Base-by-base conservation (phyloP, 2,888 invertebrate species). In the Lomographa bimaculata region DNA sequence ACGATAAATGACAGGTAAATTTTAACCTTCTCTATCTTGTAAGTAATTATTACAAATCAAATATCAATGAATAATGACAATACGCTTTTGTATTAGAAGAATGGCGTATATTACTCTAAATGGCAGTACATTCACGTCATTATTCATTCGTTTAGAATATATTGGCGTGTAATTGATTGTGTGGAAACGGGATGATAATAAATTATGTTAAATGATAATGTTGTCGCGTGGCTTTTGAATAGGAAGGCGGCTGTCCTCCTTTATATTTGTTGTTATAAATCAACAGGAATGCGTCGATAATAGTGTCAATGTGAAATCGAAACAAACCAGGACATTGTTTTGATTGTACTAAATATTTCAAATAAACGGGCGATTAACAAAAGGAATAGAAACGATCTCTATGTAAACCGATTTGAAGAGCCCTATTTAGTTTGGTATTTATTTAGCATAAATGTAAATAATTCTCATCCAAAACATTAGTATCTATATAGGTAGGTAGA, bases 161-260 rank as follows among this genome's bases (percentile, higher is more conserved):
- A 79, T 79, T 71, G 71, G 74, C 66, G 74, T 81, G 75, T 79
- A 83, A 80, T 80, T 71, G 74, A 81, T 81, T 78, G 76, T 64
- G 68, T 65, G 59, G 70, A 73, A 74, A 64, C 56, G 62, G 59
- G 57, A 48, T 43, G 45, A 54, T 61, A 62, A 76, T 76, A 71
- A 71, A 79, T 76, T 69, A 65, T 60, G 54, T 47, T 45, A 47
- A 50, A 65, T 60, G 60, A 66, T 66, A 77, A 76, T 71, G 75
- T 68, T 76, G 72, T 75, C 71, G 78, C 72, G 76, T 69, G 60
- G 58, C n/a, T 65, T 63, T 60, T 57, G 48, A 59, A 59, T 52
- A 43, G 60, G 63, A 60, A 64, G 52, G 53, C 60, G 57, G 57
- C 64, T 67, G 71, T 64, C 69, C 49, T 30, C 21, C 47, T 32